Percentiles rank a stretch among this genome's conserved stretches.
These are phyloP conservation scores for Lycia hirtaria DNA, from an alignment of 2,888 invertebrate genomes.

Conservation along the genomic window DNA sequence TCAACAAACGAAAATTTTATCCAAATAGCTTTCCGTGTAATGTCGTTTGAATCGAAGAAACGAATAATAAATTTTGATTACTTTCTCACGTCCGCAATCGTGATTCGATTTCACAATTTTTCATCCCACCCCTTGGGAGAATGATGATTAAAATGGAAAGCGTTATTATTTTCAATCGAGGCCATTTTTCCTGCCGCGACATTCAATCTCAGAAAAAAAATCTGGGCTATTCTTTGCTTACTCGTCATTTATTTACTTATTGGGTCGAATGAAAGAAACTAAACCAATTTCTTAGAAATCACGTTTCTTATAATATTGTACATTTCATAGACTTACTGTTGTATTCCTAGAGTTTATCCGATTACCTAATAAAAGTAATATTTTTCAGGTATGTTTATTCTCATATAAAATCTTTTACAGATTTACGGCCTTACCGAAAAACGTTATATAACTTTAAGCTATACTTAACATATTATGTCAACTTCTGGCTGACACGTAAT, in stretches of 20 bases:
- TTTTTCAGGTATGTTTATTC: too few relatives aligned
- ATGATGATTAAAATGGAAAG: slow-evolving; percentile 74
- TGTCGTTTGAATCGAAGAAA: slow-evolving; percentile 69
- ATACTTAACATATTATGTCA: too few relatives aligned
- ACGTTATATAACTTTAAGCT: too few relatives aligned
- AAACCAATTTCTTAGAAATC: slow-evolving; percentile 17
- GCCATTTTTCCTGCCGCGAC: slow-evolving; percentile 45
- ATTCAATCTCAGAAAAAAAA: slow-evolving; percentile 44
- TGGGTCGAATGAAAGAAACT: slow-evolving; percentile 15
- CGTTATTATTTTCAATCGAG: slow-evolving; percentile 61
- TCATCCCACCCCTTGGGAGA: slow-evolving; percentile 64
- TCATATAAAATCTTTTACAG: too few relatives aligned
- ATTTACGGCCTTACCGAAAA: too few relatives aligned
- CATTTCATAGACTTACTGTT: slow-evolving; percentile 16
- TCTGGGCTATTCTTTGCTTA: slow-evolving; percentile 28
- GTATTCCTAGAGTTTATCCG: too few relatives aligned
- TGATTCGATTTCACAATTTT: slow-evolving; percentile 80
- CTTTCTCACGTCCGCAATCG: slow-evolving; percentile 79
- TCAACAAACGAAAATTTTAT: slow-evolving; percentile 25
- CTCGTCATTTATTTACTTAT: slow-evolving; percentile 29
- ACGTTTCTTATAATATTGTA: slow-evolving; percentile 4
- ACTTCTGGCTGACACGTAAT: too few relatives aligned
- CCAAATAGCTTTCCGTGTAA: slow-evolving; percentile 60
- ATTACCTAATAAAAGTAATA: too few relatives aligned
- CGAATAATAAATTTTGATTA: slow-evolving; percentile 83